A percentile compares a stretch with the other conserved stretches of the same genome.
phyloP scores from a whole-genome alignment of 2,113 vertebrate genomes.

The Progne subis region DNA sequence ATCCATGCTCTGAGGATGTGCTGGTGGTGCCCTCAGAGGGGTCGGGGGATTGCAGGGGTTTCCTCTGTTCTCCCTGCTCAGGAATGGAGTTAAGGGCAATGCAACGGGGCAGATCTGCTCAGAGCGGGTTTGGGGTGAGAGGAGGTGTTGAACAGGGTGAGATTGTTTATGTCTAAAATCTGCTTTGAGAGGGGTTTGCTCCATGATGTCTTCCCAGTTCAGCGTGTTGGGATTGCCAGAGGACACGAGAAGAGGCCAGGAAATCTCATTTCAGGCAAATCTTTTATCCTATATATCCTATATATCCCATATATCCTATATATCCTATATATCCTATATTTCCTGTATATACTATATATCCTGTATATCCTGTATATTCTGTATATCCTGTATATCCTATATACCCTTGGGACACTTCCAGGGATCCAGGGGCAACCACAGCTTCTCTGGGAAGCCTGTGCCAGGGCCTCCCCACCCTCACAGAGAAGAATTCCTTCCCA shows the following conservation, averaged over 20 bases:
- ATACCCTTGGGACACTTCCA: no score
- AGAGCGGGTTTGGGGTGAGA: neutral
- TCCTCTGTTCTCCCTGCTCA: neutral
- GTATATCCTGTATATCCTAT: no score
- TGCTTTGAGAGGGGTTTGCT: neutral
- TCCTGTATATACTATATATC: no score
- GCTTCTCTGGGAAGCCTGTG: no score
- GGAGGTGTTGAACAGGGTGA: neutral
- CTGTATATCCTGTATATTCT: no score
- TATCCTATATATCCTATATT: no score
- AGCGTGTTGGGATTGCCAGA: neutral
- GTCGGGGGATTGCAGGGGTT: neutral
- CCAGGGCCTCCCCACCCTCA: no score
- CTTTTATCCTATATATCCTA: neutral
- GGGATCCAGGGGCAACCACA: no score
- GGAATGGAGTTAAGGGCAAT: fast-evolving
- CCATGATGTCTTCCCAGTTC: neutral
- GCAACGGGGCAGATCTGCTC: neutral
- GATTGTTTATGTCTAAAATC: neutral
- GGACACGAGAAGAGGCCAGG: neutral
- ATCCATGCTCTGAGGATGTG: neutral
- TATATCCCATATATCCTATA: no score
- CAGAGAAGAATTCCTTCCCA: no score
- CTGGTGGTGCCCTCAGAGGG: neutral
- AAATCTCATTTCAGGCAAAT: neutral